Conservation (phyloP, 2,888 invertebrate species). For the Lochmaea crataegi region DNA sequence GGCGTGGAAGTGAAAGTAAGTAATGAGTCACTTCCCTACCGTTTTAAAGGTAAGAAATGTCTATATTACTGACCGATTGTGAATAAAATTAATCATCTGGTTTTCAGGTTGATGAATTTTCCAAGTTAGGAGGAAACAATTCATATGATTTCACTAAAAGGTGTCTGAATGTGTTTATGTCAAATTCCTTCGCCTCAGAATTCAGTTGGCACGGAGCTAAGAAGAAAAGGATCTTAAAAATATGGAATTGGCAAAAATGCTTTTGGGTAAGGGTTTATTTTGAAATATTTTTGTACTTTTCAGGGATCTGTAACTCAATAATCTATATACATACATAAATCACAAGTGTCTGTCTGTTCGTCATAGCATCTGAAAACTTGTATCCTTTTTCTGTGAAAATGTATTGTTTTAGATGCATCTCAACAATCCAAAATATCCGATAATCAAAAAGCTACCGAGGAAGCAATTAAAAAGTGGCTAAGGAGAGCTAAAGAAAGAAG, state of each 20-base stretch:
- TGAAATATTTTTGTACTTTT: not conserved
- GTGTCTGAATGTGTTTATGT: not conserved
- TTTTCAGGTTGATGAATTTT: slow-evolving; percentile 24
- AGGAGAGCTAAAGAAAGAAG: not conserved
- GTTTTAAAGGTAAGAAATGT: no score
- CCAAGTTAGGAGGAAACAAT: slow-evolving; percentile 23
- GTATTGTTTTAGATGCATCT: slow-evolving; percentile 14
- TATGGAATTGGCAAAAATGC: not conserved
- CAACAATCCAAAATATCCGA: slow-evolving; percentile 12
- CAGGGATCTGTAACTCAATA: no score
- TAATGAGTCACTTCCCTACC: no score
- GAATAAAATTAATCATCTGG: slow-evolving; percentile 11
- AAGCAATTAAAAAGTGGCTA: slow-evolving; percentile 1
- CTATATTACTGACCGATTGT: no score
- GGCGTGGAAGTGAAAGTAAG: no score
- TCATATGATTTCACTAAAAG: slow-evolving; percentile 20
- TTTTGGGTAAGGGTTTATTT: not conserved
- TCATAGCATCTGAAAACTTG: no score
- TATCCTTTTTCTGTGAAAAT: slow-evolving; percentile 8
- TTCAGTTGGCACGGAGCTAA: no score
- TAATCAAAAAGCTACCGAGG: slow-evolving; percentile 11
- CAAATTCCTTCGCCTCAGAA: not conserved
- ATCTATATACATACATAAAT: no score
- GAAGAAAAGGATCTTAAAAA: not conserved
- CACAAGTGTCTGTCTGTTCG: slow-evolving; percentile 1